These are phyloP conservation scores for Oscheius sp. DNA, from an alignment of 2,888 invertebrate species.

Conservation along the genomic window DNA sequence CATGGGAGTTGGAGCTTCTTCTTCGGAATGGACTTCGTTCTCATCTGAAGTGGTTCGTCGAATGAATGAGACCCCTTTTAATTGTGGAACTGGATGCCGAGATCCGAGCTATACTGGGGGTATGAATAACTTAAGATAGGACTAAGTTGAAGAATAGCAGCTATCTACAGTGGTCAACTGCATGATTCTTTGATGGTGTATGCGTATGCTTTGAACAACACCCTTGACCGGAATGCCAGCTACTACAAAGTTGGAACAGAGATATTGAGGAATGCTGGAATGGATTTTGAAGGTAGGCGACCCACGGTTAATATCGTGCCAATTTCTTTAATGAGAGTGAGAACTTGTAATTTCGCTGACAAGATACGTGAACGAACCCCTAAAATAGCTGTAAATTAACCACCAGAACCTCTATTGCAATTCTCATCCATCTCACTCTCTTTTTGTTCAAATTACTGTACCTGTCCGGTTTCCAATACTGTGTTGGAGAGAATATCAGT, in stretches of 20 bases:
- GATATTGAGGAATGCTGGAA: conserved; percentile 21
- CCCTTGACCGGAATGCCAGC: conserved; percentile 40
- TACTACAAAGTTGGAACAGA: conserved; percentile 9
- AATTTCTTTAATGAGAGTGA: too few species aligned
- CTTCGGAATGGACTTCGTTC: background rate
- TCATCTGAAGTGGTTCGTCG: conserved; percentile 32
- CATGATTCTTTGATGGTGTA: conserved; percentile 54
- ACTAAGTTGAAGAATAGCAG: conserved; percentile 14
- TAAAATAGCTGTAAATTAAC: too few species aligned
- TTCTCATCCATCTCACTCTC: too few species aligned
- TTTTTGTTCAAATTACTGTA: too few species aligned
- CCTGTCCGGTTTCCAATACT: too few species aligned
- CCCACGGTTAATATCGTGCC: too few species aligned
- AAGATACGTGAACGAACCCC: too few species aligned
- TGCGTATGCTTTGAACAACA: conserved; percentile 47
- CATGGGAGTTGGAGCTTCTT: background rate
- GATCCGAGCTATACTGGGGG: conserved; percentile 12
- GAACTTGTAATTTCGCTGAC: too few species aligned
- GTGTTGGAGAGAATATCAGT: too few species aligned
- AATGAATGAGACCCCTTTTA: conserved; percentile 56
- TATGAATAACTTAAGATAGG: background rate
- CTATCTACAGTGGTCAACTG: conserved; percentile 49
- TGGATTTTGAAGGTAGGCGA: conserved; percentile 32
- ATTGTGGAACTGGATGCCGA: conserved; percentile 46
- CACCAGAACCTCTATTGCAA: too few species aligned